phyloP scores from a whole-genome alignment of 2,113 vertebrate species.

The Cairina moschata region DNA sequence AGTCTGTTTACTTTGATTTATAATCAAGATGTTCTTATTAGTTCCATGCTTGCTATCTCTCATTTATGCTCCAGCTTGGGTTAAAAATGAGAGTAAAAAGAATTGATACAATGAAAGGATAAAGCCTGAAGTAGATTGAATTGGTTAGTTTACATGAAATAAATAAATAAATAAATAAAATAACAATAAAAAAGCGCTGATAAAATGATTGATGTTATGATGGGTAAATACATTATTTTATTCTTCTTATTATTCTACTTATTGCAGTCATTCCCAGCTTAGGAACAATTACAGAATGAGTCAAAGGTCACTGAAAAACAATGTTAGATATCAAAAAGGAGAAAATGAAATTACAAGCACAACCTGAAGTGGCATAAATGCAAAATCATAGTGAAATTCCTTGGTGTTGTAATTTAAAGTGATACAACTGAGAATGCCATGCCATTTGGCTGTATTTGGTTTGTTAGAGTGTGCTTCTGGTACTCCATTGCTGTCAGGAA shows the following conservation, averaged over 20 bases:
- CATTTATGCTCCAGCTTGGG: neutral
- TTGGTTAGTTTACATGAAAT: neutral
- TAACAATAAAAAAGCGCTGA: neutral
- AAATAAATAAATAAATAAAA: no score
- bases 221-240: neutral
- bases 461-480: neutral
- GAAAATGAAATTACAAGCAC: neutral
- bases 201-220: neutral
- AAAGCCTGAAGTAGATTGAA: neutral
- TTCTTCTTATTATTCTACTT: neutral
- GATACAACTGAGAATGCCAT: neutral
- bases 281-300: neutral
- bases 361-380: neutral
- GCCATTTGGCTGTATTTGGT: neutral
- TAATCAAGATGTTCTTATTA: slow-evolving; percentile 61
- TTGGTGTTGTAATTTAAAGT: neutral
- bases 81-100: slow-evolving; percentile 28
- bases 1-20: slow-evolving; percentile 62
- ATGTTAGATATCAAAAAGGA: neutral
- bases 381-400: neutral
- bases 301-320: neutral
- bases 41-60: slow-evolving; percentile 11
- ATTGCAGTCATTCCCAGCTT: neutral
- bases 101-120: neutral
- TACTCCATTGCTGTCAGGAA: neutral